These are phyloP conservation scores for Anarhynchus alexandrinus DNA, from an alignment of 2,113 vertebrate genomes.

Conservation along the genomic window DNA sequence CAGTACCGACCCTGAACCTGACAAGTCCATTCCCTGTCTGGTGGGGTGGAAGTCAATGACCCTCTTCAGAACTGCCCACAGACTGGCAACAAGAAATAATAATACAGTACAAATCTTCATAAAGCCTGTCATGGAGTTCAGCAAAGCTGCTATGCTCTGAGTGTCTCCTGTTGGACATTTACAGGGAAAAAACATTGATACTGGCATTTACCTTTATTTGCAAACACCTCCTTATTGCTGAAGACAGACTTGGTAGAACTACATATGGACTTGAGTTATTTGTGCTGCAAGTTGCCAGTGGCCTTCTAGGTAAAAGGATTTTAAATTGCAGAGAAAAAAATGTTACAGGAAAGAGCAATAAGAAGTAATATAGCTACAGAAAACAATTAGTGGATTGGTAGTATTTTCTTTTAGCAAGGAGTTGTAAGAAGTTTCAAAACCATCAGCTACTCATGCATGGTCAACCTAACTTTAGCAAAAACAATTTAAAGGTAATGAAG, in stretches of 20 bases:
- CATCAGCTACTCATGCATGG: background rate
- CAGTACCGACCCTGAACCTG: background rate
- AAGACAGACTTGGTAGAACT: rapidly evolving
- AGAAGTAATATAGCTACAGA: background rate
- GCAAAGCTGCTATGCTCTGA: background rate
- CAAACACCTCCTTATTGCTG: background rate
- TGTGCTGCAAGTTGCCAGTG: background rate
- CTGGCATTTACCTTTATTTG: background rate
- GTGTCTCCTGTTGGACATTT: background rate
- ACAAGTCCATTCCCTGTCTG: background rate
- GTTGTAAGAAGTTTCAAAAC: background rate
- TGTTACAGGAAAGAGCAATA: background rate
- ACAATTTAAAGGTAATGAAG: background rate
- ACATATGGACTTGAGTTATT: background rate
- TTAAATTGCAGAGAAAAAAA: background rate
- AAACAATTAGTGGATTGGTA: background rate
- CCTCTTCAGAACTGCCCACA: background rate
- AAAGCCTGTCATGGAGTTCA: background rate
- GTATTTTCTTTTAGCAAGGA: background rate
- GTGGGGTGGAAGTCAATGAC: background rate
- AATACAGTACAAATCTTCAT: background rate
- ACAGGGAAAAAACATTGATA: background rate
- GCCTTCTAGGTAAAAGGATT: background rate
- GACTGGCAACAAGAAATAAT: background rate
- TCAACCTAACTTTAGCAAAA: background rate